phyloP scores from a whole-genome alignment of 1,140 invertebrate genomes.

The Drosophila santomea region DNA sequence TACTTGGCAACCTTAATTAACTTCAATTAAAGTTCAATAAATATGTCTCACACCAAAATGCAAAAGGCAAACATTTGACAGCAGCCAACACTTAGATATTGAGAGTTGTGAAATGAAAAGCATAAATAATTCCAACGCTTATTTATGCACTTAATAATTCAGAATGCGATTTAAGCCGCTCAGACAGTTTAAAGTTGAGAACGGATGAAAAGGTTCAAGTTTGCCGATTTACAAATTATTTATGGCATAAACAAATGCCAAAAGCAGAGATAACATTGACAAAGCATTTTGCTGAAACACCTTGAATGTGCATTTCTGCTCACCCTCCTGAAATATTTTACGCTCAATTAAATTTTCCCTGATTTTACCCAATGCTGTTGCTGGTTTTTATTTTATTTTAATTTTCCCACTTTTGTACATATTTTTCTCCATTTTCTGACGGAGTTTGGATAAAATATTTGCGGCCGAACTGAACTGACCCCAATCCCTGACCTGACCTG shows the following conservation, averaged over 20 bases:
- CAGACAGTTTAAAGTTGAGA: background rate
- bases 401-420: conserved; percentile 47
- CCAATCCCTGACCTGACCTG: conserved; percentile 47
- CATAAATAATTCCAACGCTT: conserved; percentile 21
- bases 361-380: conserved; percentile 14
- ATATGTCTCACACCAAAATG: background rate
- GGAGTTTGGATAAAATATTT: conserved; percentile 65
- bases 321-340: conserved; percentile 48
- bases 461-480: conserved; percentile 63
- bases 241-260: conserved; percentile 33
- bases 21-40: background rate
- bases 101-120: conserved; percentile 2
- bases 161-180: background rate
- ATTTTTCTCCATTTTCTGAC: conserved; percentile 21
- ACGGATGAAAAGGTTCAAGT: conserved; percentile 8
- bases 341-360: conserved; percentile 74
- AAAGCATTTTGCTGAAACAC: conserved; percentile 25
- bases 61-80: background rate
- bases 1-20: background rate
- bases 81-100: background rate
- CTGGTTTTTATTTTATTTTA: conserved; percentile 16
- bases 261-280: conserved; percentile 10
- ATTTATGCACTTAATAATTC: conserved; percentile 20
- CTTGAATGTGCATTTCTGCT: conserved; percentile 9
- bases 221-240: conserved; percentile 43